Evolutionary conservation across 64 coral and sea anemone genomes (phyloP).

Genomic region (Stylophora pistillata): DNA sequence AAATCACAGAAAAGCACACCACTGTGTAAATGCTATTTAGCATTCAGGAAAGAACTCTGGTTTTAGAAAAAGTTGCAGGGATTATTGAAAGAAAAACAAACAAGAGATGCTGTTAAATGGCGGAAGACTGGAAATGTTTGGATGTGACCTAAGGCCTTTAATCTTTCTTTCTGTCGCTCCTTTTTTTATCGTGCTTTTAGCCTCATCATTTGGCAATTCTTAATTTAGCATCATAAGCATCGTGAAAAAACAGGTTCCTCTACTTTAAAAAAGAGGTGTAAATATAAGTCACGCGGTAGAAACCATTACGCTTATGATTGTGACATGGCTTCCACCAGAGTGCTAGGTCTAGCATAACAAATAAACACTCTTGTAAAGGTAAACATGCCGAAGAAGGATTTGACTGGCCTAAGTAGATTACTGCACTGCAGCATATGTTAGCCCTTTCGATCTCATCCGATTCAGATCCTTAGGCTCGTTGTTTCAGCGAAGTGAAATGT

Average conservation of each 20-base stretch:
- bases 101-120: background rate
- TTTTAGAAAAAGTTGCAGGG: background rate
- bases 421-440: background rate
- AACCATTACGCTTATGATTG: slow-evolving; percentile 7
- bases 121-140: background rate
- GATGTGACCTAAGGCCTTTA: slow-evolving; percentile 1
- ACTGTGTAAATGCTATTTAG: too few species aligned
- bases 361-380: slow-evolving; percentile 4
- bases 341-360: background rate
- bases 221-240: background rate
- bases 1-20: background rate
- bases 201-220: background rate
- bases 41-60: too few species aligned
- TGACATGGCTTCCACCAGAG: background rate
- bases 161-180: background rate
- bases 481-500: background rate
- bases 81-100: background rate
- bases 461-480: background rate
- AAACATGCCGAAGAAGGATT: background rate
- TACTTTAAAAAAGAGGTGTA: background rate
- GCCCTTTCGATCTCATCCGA: slow-evolving; percentile 18
- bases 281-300: slow-evolving; percentile 28
- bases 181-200: background rate
- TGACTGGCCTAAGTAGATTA: background rate
- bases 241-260: background rate